Evolutionary conservation across 2,113 vertebrate species (phyloP), one percentile per base, ranked within the genome.

Genomic region (Eublepharis macularius): DNA sequence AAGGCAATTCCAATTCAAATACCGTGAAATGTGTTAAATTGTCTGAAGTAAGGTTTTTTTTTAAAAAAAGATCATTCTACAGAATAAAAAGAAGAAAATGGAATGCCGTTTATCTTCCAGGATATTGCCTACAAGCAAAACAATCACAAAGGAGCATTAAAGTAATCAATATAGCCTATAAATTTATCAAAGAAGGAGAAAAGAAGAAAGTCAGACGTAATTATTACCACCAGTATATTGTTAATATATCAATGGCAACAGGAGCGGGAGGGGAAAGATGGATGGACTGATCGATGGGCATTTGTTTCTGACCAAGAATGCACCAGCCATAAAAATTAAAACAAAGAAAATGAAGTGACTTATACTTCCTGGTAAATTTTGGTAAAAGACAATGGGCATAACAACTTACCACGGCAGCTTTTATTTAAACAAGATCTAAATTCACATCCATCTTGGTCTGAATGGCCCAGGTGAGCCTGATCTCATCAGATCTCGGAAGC

Each of bases 201-300:
- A 87, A 87, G 81, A 75, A 41, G 54, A 88, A 84, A 87, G 51
- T 19, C 11, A 91, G 82, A 54, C 66, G 91, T 72, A 92, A 91
- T 94, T 90, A 93, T 92, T 89, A 90, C 34, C 39, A 47, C 36
- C 36, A 2, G 34, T 86, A 29, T 32, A 21, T 81, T 88, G 80
- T 78, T 93, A 92, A 95, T 76, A 90, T 83, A 89, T 0, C 0
- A 94, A 92, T 94, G 92, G 82, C 14, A 89, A 81, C 4, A 36
- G 70, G 80, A 90, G 54, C 90, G 93, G 51, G 39, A 17, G 39
- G 12, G 43, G 4, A 12, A 60, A 7, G 29, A 10, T 2, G 51
- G 51, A 54, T 19, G 3, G 66, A 70, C 57, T 95, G 94, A 96
- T 94, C 93, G 90, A 95, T 92, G 88, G 87, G 82, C 90, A 45